These are phyloP conservation scores for Anarrhichthys ocellatus DNA, from an alignment of 2,113 vertebrate genomes.

Conservation along the genomic window DNA sequence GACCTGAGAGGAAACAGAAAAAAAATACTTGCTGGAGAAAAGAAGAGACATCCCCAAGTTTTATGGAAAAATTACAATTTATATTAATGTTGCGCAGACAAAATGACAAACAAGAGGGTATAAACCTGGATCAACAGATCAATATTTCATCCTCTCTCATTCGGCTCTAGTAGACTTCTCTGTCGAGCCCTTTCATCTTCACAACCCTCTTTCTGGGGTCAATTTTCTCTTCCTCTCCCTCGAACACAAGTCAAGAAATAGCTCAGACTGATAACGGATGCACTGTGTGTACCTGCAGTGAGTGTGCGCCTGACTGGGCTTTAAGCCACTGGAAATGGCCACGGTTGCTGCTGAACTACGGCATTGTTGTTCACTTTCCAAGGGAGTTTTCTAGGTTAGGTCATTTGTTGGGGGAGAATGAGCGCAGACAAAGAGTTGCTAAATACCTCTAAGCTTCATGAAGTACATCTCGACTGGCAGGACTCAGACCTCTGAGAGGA, in stretches of 20 bases:
- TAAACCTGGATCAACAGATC: conserved; percentile 59
- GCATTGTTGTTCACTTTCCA: conserved; percentile 28
- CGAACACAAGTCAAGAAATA: neutral
- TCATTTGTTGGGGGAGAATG: conserved; percentile 17
- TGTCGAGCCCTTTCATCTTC: conserved; percentile 32
- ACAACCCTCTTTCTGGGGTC: conserved; percentile 20
- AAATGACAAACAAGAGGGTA: conserved; percentile 32
- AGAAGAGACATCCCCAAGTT: conserved; percentile 9
- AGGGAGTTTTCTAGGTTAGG: conserved; percentile 10
- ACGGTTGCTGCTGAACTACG: neutral
- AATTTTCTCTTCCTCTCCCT: conserved; percentile 43
- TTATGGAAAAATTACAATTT: conserved; percentile 50
- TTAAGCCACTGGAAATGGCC: conserved; percentile 43
- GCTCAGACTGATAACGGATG: conserved; percentile 28
- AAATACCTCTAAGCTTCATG: conserved; percentile 45
- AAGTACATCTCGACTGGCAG: conserved; percentile 49
- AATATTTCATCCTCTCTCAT: conserved; percentile 55
- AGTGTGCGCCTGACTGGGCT: conserved; percentile 13
- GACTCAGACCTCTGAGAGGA: conserved; percentile 29
- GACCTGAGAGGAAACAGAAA: conserved; percentile 18
- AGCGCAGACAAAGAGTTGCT: conserved; percentile 21
- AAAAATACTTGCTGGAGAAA: neutral
- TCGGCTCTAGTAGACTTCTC: conserved; percentile 31
- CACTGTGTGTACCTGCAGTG: neutral
- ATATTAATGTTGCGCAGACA: conserved; percentile 45